Evolutionary conservation across 2,888 invertebrate species (phyloP).

Genomic region (Syrphus vitripennis): DNA sequence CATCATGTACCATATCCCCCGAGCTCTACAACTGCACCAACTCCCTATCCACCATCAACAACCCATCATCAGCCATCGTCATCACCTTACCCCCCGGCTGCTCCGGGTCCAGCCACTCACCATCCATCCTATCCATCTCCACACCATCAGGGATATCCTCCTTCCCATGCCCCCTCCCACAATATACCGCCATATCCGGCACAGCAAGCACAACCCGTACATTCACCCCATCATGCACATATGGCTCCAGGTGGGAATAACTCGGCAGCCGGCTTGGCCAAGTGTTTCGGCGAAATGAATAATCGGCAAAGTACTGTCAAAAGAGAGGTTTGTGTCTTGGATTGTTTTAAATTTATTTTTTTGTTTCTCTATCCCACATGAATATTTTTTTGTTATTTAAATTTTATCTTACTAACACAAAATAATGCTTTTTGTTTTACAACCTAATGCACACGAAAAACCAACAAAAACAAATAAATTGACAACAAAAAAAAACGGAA

Average conservation of each 20-base stretch:
- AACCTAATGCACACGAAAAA: conserved; percentile 18
- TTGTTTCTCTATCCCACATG: not conserved
- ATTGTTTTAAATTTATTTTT: conserved; percentile 27
- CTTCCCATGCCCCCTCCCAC: conserved; percentile 25
- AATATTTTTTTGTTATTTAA: conserved; percentile 8
- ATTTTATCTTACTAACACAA: conserved; percentile 35
- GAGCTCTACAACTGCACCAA: conserved; percentile 61
- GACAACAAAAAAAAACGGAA: conserved; percentile 24
- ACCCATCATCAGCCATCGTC: conserved; percentile 9
- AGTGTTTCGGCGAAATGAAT: conserved; percentile 76
- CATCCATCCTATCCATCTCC: conserved; percentile 74
- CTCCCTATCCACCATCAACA: conserved; percentile 60
- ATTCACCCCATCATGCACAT: conserved; percentile 56
- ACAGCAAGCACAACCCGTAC: conserved; percentile 22
- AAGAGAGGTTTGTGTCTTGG: conserved; percentile 78
- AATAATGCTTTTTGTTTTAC: not conserved
- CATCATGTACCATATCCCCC: conserved; percentile 71
- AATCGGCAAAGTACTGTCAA: conserved; percentile 75
- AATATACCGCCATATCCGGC: conserved; percentile 64
- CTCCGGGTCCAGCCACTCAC: conserved; percentile 48
- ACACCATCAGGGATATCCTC: conserved; percentile 53
- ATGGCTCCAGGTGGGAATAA: conserved; percentile 73
- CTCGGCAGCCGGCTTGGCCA: conserved; percentile 75
- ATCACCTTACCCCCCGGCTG: conserved; percentile 41
- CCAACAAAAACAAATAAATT: not conserved